A percentile compares a stretch with the other conserved stretches of the same genome.
These are phyloP conservation scores for Lasius fuliginosus DNA, from an alignment of 2,888 invertebrate genomes.

Conservation along the genomic window DNA sequence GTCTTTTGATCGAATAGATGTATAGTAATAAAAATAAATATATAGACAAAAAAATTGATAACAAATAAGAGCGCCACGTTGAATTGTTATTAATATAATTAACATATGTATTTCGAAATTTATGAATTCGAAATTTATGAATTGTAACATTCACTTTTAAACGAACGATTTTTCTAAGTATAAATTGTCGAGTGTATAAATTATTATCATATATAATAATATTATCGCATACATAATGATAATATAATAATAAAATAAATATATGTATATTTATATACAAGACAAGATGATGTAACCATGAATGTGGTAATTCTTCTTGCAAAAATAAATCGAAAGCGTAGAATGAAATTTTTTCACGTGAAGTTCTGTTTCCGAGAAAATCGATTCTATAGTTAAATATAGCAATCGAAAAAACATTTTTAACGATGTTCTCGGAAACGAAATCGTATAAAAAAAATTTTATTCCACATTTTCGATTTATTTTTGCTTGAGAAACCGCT, in stretches of 20 bases:
- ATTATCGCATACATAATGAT: not conserved
- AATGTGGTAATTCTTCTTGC: not conserved
- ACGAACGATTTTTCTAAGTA: not conserved
- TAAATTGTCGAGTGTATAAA: not conserved
- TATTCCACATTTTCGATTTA: not conserved
- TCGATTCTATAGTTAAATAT: not conserved
- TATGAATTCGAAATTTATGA: too few relatives aligned
- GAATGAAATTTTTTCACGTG: not conserved
- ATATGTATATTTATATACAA: not conserved
- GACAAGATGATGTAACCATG: not conserved
- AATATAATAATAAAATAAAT: slow-evolving; percentile 1
- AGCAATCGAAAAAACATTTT: not conserved
- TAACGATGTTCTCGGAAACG: not conserved
- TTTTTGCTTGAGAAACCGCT: not conserved
- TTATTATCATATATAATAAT: not conserved
- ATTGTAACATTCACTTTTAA: not conserved
- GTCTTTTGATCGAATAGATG: slow-evolving; percentile 78
- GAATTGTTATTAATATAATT: not conserved
- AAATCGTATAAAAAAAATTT: not conserved
- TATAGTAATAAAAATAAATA: slow-evolving; percentile 71
- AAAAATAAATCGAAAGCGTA: not conserved
- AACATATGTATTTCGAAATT: not conserved
- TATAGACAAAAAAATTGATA: slow-evolving; percentile 66
- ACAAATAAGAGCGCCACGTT: slow-evolving; percentile 75
- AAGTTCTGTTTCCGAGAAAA: not conserved